Base-by-base conservation (phyloP, 2,888 invertebrate species). In the Cyclophora punctaria region DNA sequence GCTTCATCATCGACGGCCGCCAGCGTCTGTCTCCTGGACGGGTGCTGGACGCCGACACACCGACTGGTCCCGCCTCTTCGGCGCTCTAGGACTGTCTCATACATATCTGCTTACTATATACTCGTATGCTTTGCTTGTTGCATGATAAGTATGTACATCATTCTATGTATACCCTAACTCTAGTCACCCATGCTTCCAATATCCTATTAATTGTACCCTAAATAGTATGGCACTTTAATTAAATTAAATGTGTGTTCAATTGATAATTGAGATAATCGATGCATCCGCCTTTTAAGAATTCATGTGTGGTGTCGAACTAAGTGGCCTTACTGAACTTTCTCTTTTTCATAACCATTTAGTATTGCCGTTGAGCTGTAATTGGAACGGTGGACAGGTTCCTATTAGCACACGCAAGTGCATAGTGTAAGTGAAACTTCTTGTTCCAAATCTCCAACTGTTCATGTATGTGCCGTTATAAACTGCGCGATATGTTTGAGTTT, bases 361-460 rank as follows among this genome's bases (percentile, higher is more conserved):
- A 67, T 78, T 79, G 75, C 73, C 79, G 81, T 76, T 76, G 67
- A 77, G 71, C 66, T 77, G 70, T 72, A 73, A 75, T 73, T 80
- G 84, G 81, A 85, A 82, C 84, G 78, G 71, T 82, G 75, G 78
- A 81, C 79, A 73, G 72, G 86, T 84, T 85, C 87, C 86, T 73
- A 88, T 85, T 83, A 80, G 88, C 87, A 88, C 88, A 88, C 83
- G 81, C 79, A 87, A 88, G 87, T 88, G 88, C 88, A 83, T 81
- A 82, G 80, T 81, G 78, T 85, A 86, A 87, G 82, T 84, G 80
- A 86, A 80, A 89, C 88, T 89, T 89, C 89, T 87, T 89, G 89
- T 89, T 89, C 89, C 89, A 89, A 89, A 89, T 89, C 89, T 89
- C 89, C 87, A 83, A 83, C 80, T 82, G 79, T 82, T 80, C 78